phyloP scores from a whole-genome alignment of 2,797 vertebrate species.

The Ceryle rudis region DNA sequence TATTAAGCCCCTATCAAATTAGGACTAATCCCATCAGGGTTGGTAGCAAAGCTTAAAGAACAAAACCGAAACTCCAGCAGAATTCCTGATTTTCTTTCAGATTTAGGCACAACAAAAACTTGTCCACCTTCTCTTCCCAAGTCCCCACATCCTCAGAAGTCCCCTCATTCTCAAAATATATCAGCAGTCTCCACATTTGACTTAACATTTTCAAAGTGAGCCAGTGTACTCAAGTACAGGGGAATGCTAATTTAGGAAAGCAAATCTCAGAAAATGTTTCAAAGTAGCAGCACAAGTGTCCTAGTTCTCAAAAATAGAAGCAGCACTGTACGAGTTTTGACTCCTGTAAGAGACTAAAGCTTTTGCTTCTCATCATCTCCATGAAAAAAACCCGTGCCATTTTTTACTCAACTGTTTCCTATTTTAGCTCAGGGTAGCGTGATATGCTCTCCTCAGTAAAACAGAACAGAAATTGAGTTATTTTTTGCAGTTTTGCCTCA shows the following conservation, averaged over 20 bases:
- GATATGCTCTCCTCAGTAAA: not conserved
- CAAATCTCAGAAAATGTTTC: not conserved
- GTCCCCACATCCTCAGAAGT: not conserved
- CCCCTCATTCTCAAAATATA: not conserved
- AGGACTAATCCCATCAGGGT: not conserved
- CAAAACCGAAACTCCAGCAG: not conserved
- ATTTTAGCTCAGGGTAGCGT: constrained; percentile 26
- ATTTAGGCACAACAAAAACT: not conserved
- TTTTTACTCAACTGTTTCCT: constrained; percentile 46
- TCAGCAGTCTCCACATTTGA: not conserved
- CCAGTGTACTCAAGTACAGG: not conserved
- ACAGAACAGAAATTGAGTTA: constrained; percentile 4
- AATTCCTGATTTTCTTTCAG: not conserved
- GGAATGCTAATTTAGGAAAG: constrained; percentile 24
- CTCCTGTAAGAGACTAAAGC: constrained; percentile 11
- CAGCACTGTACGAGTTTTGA: not conserved
- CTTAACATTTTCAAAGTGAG: not conserved
- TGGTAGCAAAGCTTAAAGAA: not conserved
- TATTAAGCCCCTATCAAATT: not conserved
- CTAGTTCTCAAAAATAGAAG: constrained; percentile 56
- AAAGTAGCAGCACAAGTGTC: constrained; percentile 32
- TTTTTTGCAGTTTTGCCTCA: constrained; percentile 39
- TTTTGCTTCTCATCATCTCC: constrained; percentile 5
- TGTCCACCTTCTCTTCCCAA: not conserved
- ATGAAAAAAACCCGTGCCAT: not conserved